phyloP scores from a whole-genome alignment of 1,140 invertebrate genomes.

The Triops longicaudatus region DNA sequence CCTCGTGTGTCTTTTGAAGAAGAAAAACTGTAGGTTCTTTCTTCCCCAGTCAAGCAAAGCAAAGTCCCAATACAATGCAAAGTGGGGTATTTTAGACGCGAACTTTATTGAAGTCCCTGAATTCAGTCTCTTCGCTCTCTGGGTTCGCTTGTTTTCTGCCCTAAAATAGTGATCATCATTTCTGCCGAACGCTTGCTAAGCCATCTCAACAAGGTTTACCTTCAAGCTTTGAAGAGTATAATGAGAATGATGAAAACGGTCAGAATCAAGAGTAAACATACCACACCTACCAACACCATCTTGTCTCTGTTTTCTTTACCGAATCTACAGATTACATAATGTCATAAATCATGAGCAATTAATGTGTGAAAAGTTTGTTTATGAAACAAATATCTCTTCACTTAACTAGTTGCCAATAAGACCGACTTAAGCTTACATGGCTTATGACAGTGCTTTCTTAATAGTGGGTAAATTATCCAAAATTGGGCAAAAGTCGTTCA shows the following conservation, averaged over 20 bases:
- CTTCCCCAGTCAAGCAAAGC: background rate
- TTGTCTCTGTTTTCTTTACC: conserved; percentile 27
- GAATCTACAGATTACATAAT: background rate
- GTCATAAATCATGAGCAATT: too few species aligned
- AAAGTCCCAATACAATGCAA: conserved; percentile 14
- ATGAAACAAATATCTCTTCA: too few species aligned
- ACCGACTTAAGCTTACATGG: too few species aligned
- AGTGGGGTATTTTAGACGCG: background rate
- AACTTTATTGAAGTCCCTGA: conserved; percentile 12
- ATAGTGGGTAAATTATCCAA: too few species aligned
- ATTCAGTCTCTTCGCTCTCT: background rate
- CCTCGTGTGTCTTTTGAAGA: conserved; percentile 47
- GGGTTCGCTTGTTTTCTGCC: too few species aligned
- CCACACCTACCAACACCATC: conserved; percentile 68
- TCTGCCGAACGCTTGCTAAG: too few species aligned
- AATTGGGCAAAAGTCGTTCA: too few species aligned
- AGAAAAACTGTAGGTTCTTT: conserved; percentile 26
- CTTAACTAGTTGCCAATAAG: too few species aligned
- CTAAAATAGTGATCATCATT: too few species aligned
- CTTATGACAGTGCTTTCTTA: too few species aligned
- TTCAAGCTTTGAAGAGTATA: conserved; percentile 62
- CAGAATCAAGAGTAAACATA: conserved; percentile 63
- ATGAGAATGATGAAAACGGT: conserved; percentile 67
- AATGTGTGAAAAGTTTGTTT: too few species aligned
- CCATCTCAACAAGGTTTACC: conserved; percentile 32